phyloP scores from a whole-genome alignment of 2,113 vertebrate species.

The Clarias magur region DNA sequence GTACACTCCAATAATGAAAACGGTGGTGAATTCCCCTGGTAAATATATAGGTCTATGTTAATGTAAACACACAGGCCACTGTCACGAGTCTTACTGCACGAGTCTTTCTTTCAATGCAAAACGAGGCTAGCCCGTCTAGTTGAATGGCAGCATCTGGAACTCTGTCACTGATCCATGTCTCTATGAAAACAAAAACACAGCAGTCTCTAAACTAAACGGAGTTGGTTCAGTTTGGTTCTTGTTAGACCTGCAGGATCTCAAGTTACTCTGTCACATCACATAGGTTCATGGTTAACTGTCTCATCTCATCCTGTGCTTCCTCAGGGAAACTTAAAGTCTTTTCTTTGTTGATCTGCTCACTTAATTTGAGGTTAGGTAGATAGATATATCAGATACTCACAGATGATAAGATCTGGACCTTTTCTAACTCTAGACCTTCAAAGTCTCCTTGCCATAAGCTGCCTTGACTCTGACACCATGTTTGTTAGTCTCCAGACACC shows the following conservation, averaged over 20 bases:
- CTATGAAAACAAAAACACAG: too few relatives aligned
- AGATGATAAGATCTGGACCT: background rate
- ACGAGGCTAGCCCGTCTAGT: too few relatives aligned
- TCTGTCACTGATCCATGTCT: background rate
- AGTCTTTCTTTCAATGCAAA: too few relatives aligned
- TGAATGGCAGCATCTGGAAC: background rate
- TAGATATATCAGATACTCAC: background rate
- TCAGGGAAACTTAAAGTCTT: slow-evolving; percentile 20
- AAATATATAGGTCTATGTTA: too few relatives aligned
- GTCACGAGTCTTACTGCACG: too few relatives aligned
- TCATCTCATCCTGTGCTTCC: slow-evolving; percentile 50
- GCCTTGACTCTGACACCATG: slow-evolving; percentile 35
- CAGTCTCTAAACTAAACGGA: slow-evolving; percentile 28
- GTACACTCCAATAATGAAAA: too few relatives aligned
- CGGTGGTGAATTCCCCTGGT: too few relatives aligned
- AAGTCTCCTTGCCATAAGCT: slow-evolving; percentile 41
- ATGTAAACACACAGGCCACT: too few relatives aligned
- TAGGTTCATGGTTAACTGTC: slow-evolving; percentile 53
- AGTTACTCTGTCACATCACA: slow-evolving; percentile 55
- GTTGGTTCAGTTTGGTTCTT: background rate
- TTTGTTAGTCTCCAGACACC: slow-evolving; percentile 40
- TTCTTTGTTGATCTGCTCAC: slow-evolving; percentile 15
- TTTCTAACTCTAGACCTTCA: slow-evolving; percentile 1
- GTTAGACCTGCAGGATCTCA: background rate
- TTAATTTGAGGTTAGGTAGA: slow-evolving; percentile 23